Evolutionary conservation across 1,140 invertebrate species (phyloP), one percentile per base, ranked within the genome.

Genomic region (Nomia melanderi): DNA sequence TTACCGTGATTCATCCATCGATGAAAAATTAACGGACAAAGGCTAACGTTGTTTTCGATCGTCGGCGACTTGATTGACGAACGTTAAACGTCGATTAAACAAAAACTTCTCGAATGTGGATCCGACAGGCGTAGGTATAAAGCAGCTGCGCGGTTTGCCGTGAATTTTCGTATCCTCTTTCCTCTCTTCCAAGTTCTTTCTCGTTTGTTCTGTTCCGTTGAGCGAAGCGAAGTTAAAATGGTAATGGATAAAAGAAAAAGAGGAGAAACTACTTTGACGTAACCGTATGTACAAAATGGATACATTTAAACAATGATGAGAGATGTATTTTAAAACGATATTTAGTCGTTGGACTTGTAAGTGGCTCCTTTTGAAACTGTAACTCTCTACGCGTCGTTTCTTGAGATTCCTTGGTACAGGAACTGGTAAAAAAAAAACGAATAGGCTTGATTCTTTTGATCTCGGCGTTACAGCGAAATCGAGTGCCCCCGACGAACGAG

Each of bases 261-360:
- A n/a, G n/a, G n/a, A n/a, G n/a, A n/a, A 53, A 53, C 44, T 53
- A 66, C 33, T 29, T 39, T 20, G 31, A 77, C 33, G 31, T 64
- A 25, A 69, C 33, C 29, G 17, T 74, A 79, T 74, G 29, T 78
- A 82, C 69, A 82, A 53, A 39, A 25, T 57, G 53, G n/a, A 70
- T 78, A 78, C 25, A 56, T 54, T 65, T 70, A 4, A 70, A 66
- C 36, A 71, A 75, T 33, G 25, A 50, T 53, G 56, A 62, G 27
- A 69, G 41, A 50, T 59, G 29, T n/a, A 82, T 36, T 25, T 79
- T 60, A 39, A 82, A 78, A 74, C 17, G 9, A 12, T 29, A 36
- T 60, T 33, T 27, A 25, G n/a, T 56, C n/a, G 4, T 31, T 39
- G 20, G 6, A 50, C 20, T 14, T 33, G n/a, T 25, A n/a, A 14